These are phyloP conservation scores for Amphimallon solstitiale DNA, from an alignment of 2,888 invertebrate genomes.

Conservation along the genomic window DNA sequence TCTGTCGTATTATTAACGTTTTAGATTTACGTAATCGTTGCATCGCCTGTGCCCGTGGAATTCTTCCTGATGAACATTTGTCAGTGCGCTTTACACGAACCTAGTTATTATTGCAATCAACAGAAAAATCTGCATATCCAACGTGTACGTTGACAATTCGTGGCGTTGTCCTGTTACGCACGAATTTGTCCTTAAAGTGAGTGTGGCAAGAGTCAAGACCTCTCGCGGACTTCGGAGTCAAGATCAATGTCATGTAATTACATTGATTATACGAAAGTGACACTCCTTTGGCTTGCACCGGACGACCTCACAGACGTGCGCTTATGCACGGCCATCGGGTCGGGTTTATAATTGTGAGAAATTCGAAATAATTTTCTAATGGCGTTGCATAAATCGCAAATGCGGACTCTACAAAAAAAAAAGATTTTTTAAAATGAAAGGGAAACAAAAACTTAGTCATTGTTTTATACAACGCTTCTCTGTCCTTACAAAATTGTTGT, in stretches of 20 bases:
- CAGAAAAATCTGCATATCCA: constrained; percentile 10
- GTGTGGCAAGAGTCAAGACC: constrained; percentile 42
- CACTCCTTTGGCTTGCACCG: constrained; percentile 43
- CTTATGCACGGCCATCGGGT: constrained; percentile 34
- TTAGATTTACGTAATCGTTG: no score
- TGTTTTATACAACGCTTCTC: no score
- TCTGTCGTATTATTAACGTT: no score
- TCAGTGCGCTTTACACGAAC: background rate
- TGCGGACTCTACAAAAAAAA: no score
- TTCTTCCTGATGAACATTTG: no score
- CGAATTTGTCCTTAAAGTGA: constrained; percentile 45
- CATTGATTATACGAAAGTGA: constrained; percentile 43
- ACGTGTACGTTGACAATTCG: constrained; percentile 23
- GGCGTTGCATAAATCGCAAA: background rate
- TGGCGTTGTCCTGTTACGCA: constrained; percentile 42
- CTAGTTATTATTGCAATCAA: constrained; percentile 17
- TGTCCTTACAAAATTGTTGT: no score
- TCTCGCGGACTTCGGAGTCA: constrained; percentile 42
- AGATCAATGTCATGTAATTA: constrained; percentile 49
- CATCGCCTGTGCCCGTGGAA: no score
- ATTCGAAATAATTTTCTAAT: constrained; percentile 13
- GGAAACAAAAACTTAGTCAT: no score
- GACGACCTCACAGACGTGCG: constrained; percentile 46
- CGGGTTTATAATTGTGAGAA: constrained; percentile 44
- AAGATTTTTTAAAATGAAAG: no score